phyloP scores from a whole-genome alignment of 92 coral and sea anemone genomes.

The Nematostella vectensis region DNA sequence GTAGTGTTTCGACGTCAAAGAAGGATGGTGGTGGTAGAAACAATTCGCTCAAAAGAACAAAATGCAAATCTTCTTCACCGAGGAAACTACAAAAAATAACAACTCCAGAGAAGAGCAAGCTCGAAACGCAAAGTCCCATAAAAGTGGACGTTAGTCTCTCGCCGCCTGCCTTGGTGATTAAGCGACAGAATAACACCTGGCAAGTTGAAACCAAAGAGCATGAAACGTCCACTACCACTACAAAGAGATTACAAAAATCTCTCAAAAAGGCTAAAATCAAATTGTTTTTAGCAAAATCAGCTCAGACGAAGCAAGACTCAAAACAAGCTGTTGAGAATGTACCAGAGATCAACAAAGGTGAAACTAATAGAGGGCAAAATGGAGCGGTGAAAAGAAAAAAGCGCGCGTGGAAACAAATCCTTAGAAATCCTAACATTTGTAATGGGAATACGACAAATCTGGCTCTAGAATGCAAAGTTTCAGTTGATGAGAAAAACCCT shows the following conservation, averaged over 20 bases:
- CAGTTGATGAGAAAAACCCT: not conserved
- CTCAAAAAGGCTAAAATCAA: too few species aligned
- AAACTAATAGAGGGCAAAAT: not conserved
- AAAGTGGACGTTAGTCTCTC: conserved; percentile 31
- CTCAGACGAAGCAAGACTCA: not conserved
- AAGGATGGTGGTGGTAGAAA: not conserved
- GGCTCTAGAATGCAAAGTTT: too few species aligned
- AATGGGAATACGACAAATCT: too few species aligned
- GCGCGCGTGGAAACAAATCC: too few species aligned
- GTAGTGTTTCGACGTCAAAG: conserved; percentile 10
- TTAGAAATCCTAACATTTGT: too few species aligned
- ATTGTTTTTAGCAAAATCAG: too few species aligned
- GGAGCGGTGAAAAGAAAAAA: not conserved
- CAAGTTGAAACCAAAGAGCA: conserved; percentile 56
- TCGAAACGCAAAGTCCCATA: conserved; percentile 1
- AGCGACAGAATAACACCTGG: conserved; percentile 76
- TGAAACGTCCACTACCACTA: too few species aligned
- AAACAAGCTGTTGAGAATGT: not conserved
- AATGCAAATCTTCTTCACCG: conserved; percentile 14
- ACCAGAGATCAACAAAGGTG: not conserved
- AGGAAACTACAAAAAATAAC: conserved; percentile 37
- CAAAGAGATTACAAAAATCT: too few species aligned
- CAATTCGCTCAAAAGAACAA: conserved; percentile 1
- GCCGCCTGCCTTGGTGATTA: conserved; percentile 71
- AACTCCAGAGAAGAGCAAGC: conserved; percentile 34